Evolutionary conservation across 2,797 vertebrate species (phyloP).

Genomic region (Lepus townsendii): DNA sequence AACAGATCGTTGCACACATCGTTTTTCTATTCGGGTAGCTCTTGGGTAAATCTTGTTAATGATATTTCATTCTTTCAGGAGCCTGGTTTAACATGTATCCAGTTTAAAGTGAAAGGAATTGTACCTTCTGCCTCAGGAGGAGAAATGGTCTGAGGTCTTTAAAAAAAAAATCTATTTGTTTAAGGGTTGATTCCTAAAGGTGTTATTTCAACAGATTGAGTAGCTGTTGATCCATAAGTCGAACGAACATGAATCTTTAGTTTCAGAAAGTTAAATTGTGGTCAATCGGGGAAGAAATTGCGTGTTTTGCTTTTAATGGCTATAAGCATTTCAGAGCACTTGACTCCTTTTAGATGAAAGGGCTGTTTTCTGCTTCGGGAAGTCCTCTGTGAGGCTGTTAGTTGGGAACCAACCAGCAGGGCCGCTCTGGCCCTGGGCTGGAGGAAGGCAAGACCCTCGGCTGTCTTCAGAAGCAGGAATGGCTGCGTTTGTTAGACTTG

Average conservation of each 20-base stretch:
- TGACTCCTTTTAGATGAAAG: background rate
- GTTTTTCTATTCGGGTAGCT: conserved; percentile 71
- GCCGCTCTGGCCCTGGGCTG: background rate
- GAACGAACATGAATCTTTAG: background rate
- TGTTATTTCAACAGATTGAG: background rate
- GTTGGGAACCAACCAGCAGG: background rate
- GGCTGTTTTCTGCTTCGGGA: background rate
- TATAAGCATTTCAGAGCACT: background rate
- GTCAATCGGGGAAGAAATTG: background rate
- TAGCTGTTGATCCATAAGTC: background rate
- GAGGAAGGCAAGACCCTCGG: no score
- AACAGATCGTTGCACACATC: conserved; percentile 40
- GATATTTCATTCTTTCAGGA: conserved; percentile 74
- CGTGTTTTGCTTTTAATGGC: background rate
- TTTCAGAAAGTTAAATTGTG: conserved; percentile 11
- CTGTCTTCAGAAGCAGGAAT: background rate
- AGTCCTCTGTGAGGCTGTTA: background rate
- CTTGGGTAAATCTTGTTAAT: conserved; percentile 81
- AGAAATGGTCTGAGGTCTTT: background rate
- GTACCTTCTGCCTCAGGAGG: conserved; percentile 1
- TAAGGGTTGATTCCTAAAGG: conserved; percentile 43
- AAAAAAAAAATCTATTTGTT: conserved; percentile 12
- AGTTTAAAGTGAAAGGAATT: conserved; percentile 57
- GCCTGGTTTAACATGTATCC: conserved; percentile 55
- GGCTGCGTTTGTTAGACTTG: background rate